phyloP scores from a whole-genome alignment of 2,888 invertebrate genomes.

The Drosophila dives region DNA sequence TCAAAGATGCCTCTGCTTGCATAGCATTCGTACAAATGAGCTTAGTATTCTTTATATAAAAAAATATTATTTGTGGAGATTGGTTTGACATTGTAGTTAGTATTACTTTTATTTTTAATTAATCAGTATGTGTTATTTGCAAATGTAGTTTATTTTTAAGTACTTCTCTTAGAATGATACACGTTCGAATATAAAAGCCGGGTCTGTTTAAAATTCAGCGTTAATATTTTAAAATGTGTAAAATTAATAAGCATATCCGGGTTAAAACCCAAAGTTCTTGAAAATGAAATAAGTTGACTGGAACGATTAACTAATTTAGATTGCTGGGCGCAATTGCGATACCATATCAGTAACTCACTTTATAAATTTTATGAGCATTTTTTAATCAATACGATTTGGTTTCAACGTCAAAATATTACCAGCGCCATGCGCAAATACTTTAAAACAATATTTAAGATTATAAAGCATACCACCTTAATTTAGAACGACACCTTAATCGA shows the following conservation, averaged over 20 bases:
- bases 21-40: neutral
- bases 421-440: constrained; percentile 5
- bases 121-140: neutral
- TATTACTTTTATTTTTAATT: neutral
- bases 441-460: constrained; percentile 35
- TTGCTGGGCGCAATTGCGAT: constrained; percentile 16
- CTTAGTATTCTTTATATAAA: neutral
- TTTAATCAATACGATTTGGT: constrained; percentile 10
- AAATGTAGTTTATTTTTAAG: neutral
- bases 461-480: constrained; percentile 1
- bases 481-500: constrained; percentile 23
- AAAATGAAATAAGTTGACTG: neutral
- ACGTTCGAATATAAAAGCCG: neutral
- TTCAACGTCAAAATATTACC: constrained; percentile 6
- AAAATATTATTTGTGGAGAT: neutral
- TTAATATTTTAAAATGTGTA: neutral
- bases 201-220: neutral
- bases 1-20: neutral
- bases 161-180: neutral
- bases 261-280: neutral
- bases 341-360: constrained; percentile 16
- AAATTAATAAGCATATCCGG: neutral
- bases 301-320: constrained; percentile 10
- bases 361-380: constrained; percentile 11
- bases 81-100: neutral